Base-by-base conservation (phyloP, 2,113 vertebrate species). In the Seriola dumerili region DNA sequence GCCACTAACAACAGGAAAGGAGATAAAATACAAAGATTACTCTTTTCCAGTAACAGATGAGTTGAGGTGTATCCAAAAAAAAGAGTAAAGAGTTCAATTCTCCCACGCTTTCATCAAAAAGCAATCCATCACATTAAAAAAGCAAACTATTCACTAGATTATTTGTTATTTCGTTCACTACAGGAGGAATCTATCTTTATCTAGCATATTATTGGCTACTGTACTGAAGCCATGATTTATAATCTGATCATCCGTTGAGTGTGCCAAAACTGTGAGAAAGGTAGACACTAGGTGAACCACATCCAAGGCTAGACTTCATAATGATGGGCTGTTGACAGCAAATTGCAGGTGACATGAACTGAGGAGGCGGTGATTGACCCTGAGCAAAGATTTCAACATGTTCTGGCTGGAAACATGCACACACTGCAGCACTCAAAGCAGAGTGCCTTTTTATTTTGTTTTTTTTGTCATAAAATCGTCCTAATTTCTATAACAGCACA, bases 301-400 rank as follows among this genome's bases (percentile, higher is more conserved):
- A n/a, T 17, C 6, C 36, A 17, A 32, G 1, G 34, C 61, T n/a
- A n/a, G 32, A 64, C 38, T 29, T 48, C 19, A 64, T 70, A 72
- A 78, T 78, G 19, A 44, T 29, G 57, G 2, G 57, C 44, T 50
- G 38, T 2, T 57, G 58, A 50, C 62, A 23, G 36, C 21, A 73
- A 68, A 68, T 62, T 67, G 14, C 42, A 72, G 62, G 75, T 29
- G 68, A 67, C 55, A 44, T 36, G 25, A 68, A 71, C 36, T 38
- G 66, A 50, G 21, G 8, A 0, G 59, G 55, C 0, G 23, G 19
- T 14, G 50, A 25, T 4, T 23, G 42, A 46, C 13, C 3, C 8
- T 1, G 17, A 36, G 16, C 19, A 42, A 65, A 44, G 34, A 64
- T 13, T 46, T 46, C 3, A 13, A 52, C 54, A 66, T 7, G 50